A percentile compares a stretch with the other conserved stretches of the same genome.
Conservation (phyloP, 37 sponge, comb jelly and placozoan genomes). For the Geodia barretti region DNA sequence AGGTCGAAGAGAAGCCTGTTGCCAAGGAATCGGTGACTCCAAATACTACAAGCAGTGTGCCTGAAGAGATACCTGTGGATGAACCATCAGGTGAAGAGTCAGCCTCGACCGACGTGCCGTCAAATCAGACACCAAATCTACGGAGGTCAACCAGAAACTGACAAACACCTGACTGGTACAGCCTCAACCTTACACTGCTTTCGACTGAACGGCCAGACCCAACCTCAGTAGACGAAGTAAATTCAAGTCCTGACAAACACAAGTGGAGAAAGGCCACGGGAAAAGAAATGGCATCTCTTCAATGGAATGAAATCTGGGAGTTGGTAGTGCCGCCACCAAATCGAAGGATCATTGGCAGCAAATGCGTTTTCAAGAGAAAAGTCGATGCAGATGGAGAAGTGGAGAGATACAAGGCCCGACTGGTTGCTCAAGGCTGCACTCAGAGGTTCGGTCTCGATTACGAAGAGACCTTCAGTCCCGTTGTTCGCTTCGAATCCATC, state of each 20-base stretch:
- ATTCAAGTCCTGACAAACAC: conserved; percentile 3
- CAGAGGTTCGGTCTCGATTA: conserved; percentile 34
- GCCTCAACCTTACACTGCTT: conserved; percentile 10
- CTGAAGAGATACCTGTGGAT: background rate
- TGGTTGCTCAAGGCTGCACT: conserved; percentile 23
- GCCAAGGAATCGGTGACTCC: background rate
- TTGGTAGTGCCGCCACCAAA: background rate
- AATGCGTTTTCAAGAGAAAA: conserved; percentile 17
- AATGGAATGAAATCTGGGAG: conserved; percentile 18
- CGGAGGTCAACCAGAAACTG: conserved; percentile 36
- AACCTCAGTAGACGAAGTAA: conserved; percentile 25
- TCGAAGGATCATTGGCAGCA: background rate
- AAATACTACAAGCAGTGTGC: background rate
- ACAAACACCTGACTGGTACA: conserved; percentile 38
- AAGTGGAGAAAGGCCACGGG: conserved; percentile 11
- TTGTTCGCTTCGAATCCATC: conserved; percentile 30
- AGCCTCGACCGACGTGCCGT: background rate
- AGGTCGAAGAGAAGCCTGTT: background rate
- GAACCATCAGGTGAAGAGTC: background rate
- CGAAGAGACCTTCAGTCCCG: conserved; percentile 42
- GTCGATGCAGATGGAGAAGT: conserved; percentile 4
- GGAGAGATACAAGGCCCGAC: conserved; percentile 26
- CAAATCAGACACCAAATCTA: background rate
- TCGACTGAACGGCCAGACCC: conserved; percentile 19
- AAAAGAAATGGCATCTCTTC: conserved; percentile 2